Evolutionary conservation across 2,888 invertebrate genomes (phyloP), one percentile per base, ranked within the genome.

Genomic region (Diadromus collaris): DNA sequence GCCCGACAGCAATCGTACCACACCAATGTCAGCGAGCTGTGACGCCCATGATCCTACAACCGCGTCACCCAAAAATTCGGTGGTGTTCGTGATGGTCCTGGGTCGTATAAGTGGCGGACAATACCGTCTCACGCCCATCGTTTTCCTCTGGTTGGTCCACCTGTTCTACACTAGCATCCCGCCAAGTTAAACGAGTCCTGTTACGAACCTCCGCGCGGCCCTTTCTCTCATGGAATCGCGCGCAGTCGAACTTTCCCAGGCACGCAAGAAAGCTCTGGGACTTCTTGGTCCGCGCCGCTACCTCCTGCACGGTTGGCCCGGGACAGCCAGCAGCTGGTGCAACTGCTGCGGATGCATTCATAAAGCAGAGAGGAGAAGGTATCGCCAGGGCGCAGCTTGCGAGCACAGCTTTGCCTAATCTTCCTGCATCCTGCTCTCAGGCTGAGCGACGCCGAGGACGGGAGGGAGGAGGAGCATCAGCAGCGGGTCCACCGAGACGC

Each of bases 371-470:
- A 61, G 41, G 34, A 58, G 27, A 34, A 19, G 16, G 61, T 38
- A 61, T 16, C 63, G 32, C 29, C 56, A 72, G 48, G 79, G 80
- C 81, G 81, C 83, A 84, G 85, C 83, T 86, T 85, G 86, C 83
- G 21, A 70, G 85, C 82, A 82, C 83, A 83, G 83, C 85, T 86
- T 86, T 82, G 82, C 83, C 86, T 88, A 86, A 87, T 88, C 87
- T 87, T 73, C 63, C 58, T 46, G 71, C 70, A 75, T 69, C 61
- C 54, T 60, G 38, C 46, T 27, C 34, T 60, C 48, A 58, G 24
- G 24, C 44, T 27, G 29, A 46, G 38, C 48, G 46, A 60, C 41
- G 10, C 3, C 29, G 32, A 48, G 10, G 29, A 4, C 38, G 38
- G 3, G 38, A 13, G 6, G 1, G 38, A 2, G 38, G 38, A 38